A percentile compares a stretch with the other conserved stretches of the same genome.
These are phyloP conservation scores for Corythucha ciliata DNA, from an alignment of 2,888 invertebrate genomes.

Conservation along the genomic window DNA sequence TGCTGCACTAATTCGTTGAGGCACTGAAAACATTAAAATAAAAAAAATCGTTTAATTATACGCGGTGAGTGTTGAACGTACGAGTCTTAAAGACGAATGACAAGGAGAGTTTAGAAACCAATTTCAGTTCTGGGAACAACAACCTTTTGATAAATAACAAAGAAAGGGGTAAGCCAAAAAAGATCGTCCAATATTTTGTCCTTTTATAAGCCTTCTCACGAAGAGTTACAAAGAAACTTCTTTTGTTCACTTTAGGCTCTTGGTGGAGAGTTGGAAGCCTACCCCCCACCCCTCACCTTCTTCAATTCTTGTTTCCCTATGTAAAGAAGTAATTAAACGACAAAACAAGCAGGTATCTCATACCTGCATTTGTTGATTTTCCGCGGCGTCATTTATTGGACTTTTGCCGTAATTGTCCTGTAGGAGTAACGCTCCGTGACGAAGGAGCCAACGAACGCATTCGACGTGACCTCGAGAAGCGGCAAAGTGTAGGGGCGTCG, in stretches of 20 bases:
- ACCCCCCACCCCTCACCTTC: no score
- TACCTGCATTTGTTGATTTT: slow-evolving; percentile 78
- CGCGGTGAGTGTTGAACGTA: no score
- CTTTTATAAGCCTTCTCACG: no score
- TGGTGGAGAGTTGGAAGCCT: no score
- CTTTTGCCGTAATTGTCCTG: slow-evolving; percentile 81
- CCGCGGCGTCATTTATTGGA: slow-evolving; percentile 83
- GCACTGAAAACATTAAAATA: slow-evolving; percentile 49
- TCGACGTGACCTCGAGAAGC: slow-evolving; percentile 73
- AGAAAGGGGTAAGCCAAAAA: no score
- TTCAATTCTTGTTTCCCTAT: background rate
- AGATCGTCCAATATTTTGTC: no score
- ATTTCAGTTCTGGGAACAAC: no score
- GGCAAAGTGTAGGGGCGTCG: slow-evolving; percentile 81
- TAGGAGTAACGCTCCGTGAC: slow-evolving; percentile 69
- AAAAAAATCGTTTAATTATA: background rate
- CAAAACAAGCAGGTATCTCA: background rate
- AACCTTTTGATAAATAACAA: no score
- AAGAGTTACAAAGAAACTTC: no score
- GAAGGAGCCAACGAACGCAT: slow-evolving; percentile 69
- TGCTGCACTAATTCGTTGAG: slow-evolving; percentile 71
- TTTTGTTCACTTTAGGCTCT: no score
- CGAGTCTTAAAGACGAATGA: no score
- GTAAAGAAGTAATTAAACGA: background rate
- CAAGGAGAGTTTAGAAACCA: no score